phyloP scores from a whole-genome alignment of 2,797 vertebrate genomes.

The Diplodus puntazzo region DNA sequence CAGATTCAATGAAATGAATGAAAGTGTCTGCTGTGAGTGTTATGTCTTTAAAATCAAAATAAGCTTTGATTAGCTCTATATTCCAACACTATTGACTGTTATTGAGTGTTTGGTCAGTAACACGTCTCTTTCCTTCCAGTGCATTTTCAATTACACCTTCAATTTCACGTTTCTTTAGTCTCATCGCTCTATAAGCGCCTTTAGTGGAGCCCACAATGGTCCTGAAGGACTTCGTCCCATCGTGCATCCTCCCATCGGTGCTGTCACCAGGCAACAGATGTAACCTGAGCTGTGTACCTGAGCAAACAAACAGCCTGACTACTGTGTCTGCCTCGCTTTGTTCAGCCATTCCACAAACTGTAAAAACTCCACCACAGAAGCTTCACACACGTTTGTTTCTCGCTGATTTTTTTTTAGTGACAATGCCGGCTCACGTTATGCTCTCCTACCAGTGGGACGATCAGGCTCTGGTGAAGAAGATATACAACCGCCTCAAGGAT shows the following conservation, averaged over 20 bases:
- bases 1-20: too few species aligned
- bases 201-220: not conserved
- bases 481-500: constrained; percentile 65
- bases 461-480: constrained; percentile 72
- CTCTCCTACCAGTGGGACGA: constrained; percentile 78
- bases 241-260: constrained; percentile 27
- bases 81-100: too few species aligned
- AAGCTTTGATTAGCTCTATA: too few species aligned
- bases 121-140: not conserved
- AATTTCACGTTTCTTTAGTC: not conserved
- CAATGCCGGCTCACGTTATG: constrained; percentile 71
- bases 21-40: too few species aligned
- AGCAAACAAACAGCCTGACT: constrained; percentile 49
- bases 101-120: too few species aligned
- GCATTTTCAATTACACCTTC: not conserved
- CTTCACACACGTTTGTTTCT: not conserved
- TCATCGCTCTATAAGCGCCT: not conserved
- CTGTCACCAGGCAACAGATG: constrained; percentile 65
- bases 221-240: not conserved
- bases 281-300: constrained; percentile 50
- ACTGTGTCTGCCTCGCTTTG: not conserved
- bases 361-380: not conserved
- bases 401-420: not conserved
- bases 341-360: constrained; percentile 11
- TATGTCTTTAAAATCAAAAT: too few species aligned